Percentiles rank a stretch among this genome's conserved stretches.
phyloP scores from a whole-genome alignment of 2,113 vertebrate species.

The Percina caprodes region DNA sequence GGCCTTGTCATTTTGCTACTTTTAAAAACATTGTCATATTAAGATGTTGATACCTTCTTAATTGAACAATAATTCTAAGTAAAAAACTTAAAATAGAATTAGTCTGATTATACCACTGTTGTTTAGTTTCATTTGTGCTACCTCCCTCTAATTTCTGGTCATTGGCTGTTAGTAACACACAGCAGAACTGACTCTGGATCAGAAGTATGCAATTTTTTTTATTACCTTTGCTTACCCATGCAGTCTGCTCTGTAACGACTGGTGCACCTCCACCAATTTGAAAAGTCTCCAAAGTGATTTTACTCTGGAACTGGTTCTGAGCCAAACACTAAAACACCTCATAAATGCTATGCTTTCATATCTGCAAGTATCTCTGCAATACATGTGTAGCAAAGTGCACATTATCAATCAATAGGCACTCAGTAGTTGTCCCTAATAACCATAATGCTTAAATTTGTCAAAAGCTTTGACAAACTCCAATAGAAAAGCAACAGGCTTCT shows the following conservation, averaged over 20 bases:
- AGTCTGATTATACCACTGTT: neutral
- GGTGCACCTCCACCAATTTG: slow-evolving; percentile 6
- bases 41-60: neutral
- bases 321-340: neutral
- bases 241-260: slow-evolving; percentile 1
- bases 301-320: slow-evolving; percentile 4
- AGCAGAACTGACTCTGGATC: neutral
- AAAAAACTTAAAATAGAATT: neutral
- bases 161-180: neutral
- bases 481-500: neutral
- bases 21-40: neutral
- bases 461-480: neutral
- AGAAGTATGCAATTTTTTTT: neutral
- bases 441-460: slow-evolving; percentile 1
- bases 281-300: slow-evolving; percentile 15
- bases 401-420: neutral
- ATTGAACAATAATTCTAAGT: neutral
- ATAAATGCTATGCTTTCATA: slow-evolving; percentile 20
- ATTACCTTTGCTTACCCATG: neutral
- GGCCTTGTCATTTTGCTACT: neutral
- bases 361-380: neutral
- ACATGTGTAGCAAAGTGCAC: neutral
- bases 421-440: neutral
- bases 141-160: neutral
- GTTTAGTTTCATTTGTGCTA: neutral